Percentiles rank a stretch among this genome's conserved stretches.
These are phyloP conservation scores for Copidosoma floridanum DNA, from an alignment of 1,140 invertebrate species.

Conservation along the genomic window DNA sequence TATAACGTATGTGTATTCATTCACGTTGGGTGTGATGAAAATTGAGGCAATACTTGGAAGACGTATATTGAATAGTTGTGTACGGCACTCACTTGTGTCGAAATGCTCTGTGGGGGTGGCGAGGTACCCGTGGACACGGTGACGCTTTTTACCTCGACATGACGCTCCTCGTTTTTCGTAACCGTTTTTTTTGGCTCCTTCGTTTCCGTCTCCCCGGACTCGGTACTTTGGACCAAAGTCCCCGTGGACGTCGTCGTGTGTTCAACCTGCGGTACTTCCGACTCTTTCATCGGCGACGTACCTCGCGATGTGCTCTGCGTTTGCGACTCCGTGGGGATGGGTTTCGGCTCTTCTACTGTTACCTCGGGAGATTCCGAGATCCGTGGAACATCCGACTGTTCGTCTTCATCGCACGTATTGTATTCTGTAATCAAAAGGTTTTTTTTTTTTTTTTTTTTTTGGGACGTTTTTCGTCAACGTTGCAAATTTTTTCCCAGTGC, in stretches of 20 bases:
- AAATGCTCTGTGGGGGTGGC: constrained; percentile 80
- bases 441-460: too few relatives aligned
- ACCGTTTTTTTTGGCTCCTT: neutral
- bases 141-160: constrained; percentile 13
- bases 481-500: too few relatives aligned
- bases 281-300: constrained; percentile 27
- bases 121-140: constrained; percentile 67
- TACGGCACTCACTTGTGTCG: constrained; percentile 71
- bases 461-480: too few relatives aligned
- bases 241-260: neutral
- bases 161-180: neutral
- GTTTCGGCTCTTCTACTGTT: neutral
- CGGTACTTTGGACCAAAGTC: neutral
- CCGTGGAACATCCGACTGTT: neutral
- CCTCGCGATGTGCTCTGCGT: constrained; percentile 21
- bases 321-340: constrained; percentile 5
- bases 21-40: neutral
- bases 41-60: too few relatives aligned
- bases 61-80: too few relatives aligned
- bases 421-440: neutral
- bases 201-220: neutral
- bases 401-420: neutral
- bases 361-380: neutral
- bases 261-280: neutral
- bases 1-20: too few relatives aligned